These are phyloP conservation scores for Rattus norvegicus DNA, from an alignment of 2,113 vertebrate genomes.

Conservation along the genomic window DNA sequence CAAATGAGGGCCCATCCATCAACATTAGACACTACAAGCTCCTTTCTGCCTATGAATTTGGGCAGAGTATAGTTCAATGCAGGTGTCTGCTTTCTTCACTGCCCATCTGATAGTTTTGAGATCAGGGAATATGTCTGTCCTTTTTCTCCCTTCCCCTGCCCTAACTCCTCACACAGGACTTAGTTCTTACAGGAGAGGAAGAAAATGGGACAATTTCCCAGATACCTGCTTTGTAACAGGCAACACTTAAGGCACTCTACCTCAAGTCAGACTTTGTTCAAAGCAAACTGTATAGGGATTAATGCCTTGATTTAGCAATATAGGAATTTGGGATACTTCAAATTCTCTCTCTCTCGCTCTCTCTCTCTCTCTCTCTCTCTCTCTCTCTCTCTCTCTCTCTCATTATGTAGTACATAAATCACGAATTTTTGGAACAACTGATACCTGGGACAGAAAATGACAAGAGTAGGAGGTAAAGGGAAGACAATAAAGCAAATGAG, in stretches of 20 bases:
- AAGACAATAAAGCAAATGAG: not conserved
- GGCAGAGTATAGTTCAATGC: not conserved
- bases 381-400: not conserved
- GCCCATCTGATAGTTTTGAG: not conserved
- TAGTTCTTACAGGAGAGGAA: not conserved
- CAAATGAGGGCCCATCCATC: not conserved
- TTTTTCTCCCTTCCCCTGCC: not conserved
- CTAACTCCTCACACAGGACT: not conserved
- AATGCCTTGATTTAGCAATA: not conserved
- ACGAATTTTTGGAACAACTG: constrained; percentile 17
- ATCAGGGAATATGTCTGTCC: not conserved
- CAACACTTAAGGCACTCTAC: not conserved
- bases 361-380: not conserved
- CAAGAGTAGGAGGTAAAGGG: not conserved
- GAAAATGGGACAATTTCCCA: not conserved
- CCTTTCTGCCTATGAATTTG: not conserved
- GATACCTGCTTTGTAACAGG: not conserved
- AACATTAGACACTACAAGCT: not conserved
- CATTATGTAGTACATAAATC: not conserved
- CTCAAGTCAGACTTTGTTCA: not conserved
- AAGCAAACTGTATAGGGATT: constrained; percentile 11
- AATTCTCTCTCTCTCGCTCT: not conserved
- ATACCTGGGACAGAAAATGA: not conserved
- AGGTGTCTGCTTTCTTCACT: not conserved
- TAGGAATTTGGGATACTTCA: not conserved